A percentile compares a stretch with the other conserved stretches of the same genome.
Evolutionary conservation across 2,797 vertebrate species (phyloP).

Genomic region (Oryzias dopingdopingensis): DNA sequence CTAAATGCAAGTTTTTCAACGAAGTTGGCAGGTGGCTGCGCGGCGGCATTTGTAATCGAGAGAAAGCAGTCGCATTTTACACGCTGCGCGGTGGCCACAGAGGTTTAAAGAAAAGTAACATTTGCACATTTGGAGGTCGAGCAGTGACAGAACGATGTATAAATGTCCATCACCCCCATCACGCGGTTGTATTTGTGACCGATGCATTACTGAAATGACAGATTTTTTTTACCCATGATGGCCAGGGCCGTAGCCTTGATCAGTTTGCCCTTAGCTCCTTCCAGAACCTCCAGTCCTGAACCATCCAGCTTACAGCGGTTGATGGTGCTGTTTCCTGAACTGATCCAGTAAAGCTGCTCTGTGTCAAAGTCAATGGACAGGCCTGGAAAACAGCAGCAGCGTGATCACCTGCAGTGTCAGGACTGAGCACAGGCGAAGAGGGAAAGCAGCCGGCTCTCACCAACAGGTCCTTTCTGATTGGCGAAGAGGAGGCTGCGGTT

Average conservation of each 20-base stretch:
- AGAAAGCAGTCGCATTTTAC: no score
- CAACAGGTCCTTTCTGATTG: conserved; percentile 90
- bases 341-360: conserved; percentile 95
- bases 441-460: conserved; percentile 64
- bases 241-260: conserved; percentile 93
- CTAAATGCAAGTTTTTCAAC: no score
- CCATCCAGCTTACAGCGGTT: conserved; percentile 90
- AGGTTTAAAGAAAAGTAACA: no score
- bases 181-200: neutral
- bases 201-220: neutral
- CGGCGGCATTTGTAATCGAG: no score
- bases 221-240: conserved; percentile 87
- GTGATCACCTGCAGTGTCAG: conserved; percentile 20
- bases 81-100: no score
- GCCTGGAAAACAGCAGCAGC: conserved; percentile 68
- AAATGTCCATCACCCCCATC: no score
- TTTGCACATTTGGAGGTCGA: no score
- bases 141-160: no score
- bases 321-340: conserved; percentile 90
- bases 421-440: conserved; percentile 10
- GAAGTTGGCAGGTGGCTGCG: no score
- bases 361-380: conserved; percentile 91
- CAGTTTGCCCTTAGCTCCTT: conserved; percentile 82
- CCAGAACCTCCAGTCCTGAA: conserved; percentile 83
- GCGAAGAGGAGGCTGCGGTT: conserved; percentile 87